These are phyloP conservation scores for Callosobruchus maculatus DNA, from an alignment of 2,888 invertebrate species.

Conservation along the genomic window DNA sequence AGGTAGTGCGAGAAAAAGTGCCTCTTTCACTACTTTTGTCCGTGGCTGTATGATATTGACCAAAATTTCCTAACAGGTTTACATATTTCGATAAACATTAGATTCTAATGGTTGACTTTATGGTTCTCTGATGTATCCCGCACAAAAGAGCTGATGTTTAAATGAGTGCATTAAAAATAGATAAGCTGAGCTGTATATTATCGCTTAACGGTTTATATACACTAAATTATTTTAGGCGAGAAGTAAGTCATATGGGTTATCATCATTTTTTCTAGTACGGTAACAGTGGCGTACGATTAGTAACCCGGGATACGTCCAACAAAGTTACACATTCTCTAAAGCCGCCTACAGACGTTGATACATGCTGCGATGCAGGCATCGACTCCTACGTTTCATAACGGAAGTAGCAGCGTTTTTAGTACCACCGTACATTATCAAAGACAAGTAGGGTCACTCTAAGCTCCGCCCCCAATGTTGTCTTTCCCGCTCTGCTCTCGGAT, in stretches of 20 bases:
- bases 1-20: too few relatives aligned
- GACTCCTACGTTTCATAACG: too few relatives aligned
- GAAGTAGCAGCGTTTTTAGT: too few relatives aligned
- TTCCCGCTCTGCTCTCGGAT: too few relatives aligned
- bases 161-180: not conserved
- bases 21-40: too few relatives aligned
- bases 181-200: not conserved
- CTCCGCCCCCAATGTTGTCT: too few relatives aligned
- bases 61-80: not conserved
- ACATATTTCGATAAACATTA: not conserved
- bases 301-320: too few relatives aligned
- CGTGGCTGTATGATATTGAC: not conserved
- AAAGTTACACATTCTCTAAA: too few relatives aligned
- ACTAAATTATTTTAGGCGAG: not conserved
- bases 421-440: too few relatives aligned
- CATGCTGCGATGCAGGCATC: too few relatives aligned
- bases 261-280: not conserved
- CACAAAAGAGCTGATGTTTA: not conserved
- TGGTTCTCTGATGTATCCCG: not conserved
- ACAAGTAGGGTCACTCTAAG: too few relatives aligned
- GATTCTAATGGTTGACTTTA: not conserved
- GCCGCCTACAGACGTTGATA: too few relatives aligned
- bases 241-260: not conserved
- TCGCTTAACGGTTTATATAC: not conserved
- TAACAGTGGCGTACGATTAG: not conserved